These are phyloP conservation scores for Halictus ligatus DNA, from an alignment of 2,888 invertebrate species.

Conservation along the genomic window DNA sequence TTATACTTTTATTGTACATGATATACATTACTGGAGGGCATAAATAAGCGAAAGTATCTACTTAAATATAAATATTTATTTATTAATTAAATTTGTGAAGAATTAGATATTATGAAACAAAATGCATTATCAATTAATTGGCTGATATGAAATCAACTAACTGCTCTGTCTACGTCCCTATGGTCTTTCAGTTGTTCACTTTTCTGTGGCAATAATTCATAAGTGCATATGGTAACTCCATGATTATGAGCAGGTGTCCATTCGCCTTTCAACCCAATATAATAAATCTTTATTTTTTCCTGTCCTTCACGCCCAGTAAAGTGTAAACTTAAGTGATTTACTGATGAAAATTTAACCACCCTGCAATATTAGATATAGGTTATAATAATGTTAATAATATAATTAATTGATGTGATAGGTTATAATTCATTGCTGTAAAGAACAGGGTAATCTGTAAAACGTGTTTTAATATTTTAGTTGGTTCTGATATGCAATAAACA, in stretches of 20 bases:
- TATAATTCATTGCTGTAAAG: neutral
- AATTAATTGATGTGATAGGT: constrained; percentile 17
- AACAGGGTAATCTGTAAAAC: neutral
- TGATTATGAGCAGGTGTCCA: constrained; percentile 93
- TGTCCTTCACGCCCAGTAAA: constrained; percentile 95
- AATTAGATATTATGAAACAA: neutral
- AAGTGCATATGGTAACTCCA: constrained; percentile 96
- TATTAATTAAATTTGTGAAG: neutral
- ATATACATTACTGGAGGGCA: neutral
- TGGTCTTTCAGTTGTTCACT: constrained; percentile 92
- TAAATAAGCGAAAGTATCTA: neutral
- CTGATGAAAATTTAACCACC: constrained; percentile 95
- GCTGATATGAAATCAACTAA: constrained; percentile 56
- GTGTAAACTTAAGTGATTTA: constrained; percentile 95
- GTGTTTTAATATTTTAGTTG: neutral
- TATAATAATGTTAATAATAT: neutral
- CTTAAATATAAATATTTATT: constrained; percentile 42
- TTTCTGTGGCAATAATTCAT: constrained; percentile 94
- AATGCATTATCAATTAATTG: neutral
- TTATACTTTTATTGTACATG: neutral
- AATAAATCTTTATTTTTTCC: constrained; percentile 94
- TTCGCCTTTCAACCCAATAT: constrained; percentile 98
- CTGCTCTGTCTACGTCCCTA: constrained; percentile 42
- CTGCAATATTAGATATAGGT: constrained; percentile 85
- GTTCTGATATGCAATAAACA: neutral